Evolutionary conservation across 2,797 vertebrate species (phyloP).

Genomic region (Numenius phaeopus): DNA sequence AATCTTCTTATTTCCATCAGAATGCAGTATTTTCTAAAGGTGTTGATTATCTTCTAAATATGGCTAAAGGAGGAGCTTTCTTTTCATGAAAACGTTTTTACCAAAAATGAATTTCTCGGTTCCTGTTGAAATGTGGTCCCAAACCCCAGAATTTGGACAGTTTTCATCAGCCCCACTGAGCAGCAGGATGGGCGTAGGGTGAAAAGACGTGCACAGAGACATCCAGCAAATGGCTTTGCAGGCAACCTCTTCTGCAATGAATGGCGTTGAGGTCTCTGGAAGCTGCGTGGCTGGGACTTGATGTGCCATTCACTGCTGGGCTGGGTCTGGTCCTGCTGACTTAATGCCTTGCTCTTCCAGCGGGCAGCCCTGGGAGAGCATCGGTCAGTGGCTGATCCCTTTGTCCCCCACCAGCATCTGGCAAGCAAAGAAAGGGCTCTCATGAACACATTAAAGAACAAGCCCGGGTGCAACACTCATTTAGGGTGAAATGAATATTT

Average conservation of each 20-base stretch:
- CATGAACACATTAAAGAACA: neutral
- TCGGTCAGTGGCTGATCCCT: neutral
- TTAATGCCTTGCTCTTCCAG: neutral
- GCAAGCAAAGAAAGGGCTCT: neutral
- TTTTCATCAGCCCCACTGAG: neutral
- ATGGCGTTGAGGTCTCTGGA: neutral
- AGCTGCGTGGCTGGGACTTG: rapidly evolving
- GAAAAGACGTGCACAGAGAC: neutral
- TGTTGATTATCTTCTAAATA: neutral
- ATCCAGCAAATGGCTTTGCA: neutral
- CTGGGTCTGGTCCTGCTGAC: neutral
- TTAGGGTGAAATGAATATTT: neutral
- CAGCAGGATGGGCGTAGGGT: neutral
- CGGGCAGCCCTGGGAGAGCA: neutral
- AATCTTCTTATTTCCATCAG: neutral
- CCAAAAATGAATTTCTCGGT: neutral
- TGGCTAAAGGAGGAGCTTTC: neutral
- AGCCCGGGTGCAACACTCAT: neutral
- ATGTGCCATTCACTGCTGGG: neutral
- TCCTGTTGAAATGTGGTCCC: neutral
- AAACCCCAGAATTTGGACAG: neutral
- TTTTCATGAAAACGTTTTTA: neutral
- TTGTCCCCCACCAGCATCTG: neutral
- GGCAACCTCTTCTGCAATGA: neutral
- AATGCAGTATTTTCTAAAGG: neutral